phyloP scores from a whole-genome alignment of 2,888 invertebrate genomes.

The Marasmarcha lunaedactyla region DNA sequence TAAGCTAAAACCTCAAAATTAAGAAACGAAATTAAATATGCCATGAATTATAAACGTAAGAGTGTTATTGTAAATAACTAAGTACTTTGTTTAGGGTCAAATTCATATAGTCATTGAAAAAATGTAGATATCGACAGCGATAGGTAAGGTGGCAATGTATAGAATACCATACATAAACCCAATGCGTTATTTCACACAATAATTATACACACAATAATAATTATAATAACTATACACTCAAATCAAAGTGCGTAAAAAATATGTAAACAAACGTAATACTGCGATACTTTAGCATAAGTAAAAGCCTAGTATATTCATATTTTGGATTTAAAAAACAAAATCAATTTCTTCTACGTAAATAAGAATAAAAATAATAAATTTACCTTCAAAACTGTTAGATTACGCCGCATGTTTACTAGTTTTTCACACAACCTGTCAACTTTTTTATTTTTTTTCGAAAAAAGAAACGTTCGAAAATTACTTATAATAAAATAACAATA shows the following conservation, averaged over 20 bases:
- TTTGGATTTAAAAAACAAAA: not conserved
- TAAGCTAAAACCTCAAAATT: too few species aligned
- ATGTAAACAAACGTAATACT: not conserved
- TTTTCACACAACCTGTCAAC: not conserved
- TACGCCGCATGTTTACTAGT: not conserved
- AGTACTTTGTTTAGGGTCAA: not conserved
- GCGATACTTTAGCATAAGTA: not conserved
- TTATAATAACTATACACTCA: slow-evolving; percentile 1
- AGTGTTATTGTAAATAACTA: not conserved
- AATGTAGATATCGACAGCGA: not conserved
- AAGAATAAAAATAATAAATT: not conserved
- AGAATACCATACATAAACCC: not conserved
- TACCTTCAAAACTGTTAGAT: not conserved
- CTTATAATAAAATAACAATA: not conserved
- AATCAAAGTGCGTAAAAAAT: not conserved
- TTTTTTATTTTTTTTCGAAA: not conserved
- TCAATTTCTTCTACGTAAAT: not conserved
- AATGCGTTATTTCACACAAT: not conserved
- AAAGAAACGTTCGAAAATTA: not conserved
- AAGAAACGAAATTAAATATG: not conserved
- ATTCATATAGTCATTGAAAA: too few species aligned
- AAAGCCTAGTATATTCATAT: not conserved
- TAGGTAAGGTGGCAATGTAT: not conserved
- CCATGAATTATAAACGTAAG: not conserved
- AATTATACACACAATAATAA: too few species aligned